Base-by-base conservation (phyloP, 2,113 vertebrate species). In the Gavialis gangeticus region DNA sequence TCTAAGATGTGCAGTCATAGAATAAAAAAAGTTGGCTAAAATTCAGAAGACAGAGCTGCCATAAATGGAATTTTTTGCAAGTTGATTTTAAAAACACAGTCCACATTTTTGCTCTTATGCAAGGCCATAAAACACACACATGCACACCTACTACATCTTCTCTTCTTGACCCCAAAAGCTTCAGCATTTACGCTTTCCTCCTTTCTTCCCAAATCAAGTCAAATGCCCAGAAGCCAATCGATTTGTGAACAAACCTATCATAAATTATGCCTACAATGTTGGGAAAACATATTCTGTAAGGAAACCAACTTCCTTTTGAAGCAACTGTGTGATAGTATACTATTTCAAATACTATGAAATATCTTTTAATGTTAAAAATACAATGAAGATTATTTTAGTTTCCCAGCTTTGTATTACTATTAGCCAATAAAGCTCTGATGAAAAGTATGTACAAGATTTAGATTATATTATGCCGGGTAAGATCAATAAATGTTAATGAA, bases 21-120 rank as follows among this genome's bases (percentile, higher is more conserved):
- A 95, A 86, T 82, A 66, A 96, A 96, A 46, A 93, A 94, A 90
- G 71, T 59, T 97, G 95, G 96, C 95, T n/a, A 62, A 10, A 89
- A 95, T 64, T 96, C 94, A 93, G 89, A 54, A 82, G 78, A 30
- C 82, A 0, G n/a, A 93, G 94, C 80, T 84, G 94, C 96, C 96
- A 96, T 96, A 96, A 96, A 97, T 95, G 96, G 96, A 97, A 89
- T 95, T 95, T 95, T 94, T 89, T 92, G 87, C 87, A 93, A 95
- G 91, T 64, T 5, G 78, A 75, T 85, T 87, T 94, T 95, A 95
- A 92, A 91, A 88, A 85, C 55, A 46, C 82, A 77, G 71, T 24
- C 64, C 80, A 27, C 25, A 25, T 78, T 78, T 76, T 2, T 27
- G 69, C 30, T 76, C 76, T 81, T 62, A 13, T 16, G 14, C 60